Evolutionary conservation across 2,113 vertebrate genomes (phyloP).

Genomic region (Tetraodon nigroviridis): DNA sequence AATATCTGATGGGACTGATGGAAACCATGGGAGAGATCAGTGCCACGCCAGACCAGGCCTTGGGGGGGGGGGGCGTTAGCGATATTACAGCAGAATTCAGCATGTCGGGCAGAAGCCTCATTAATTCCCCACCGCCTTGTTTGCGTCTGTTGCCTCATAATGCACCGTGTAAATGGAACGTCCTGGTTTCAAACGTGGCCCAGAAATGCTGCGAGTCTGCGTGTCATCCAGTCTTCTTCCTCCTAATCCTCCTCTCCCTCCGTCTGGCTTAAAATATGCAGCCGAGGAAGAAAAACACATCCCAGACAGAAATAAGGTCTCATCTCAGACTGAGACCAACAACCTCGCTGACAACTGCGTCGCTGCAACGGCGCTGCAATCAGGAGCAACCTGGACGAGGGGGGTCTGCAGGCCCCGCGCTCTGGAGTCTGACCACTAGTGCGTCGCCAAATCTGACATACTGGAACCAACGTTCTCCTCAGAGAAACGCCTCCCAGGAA

Average conservation of each 20-base stretch:
- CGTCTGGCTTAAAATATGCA: neutral
- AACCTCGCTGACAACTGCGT: neutral
- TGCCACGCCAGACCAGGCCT: neutral
- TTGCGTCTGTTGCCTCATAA: conserved; percentile 11
- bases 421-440: too few relatives aligned
- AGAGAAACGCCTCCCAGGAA: too few relatives aligned
- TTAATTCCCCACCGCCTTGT: neutral
- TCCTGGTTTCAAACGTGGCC: conserved; percentile 22
- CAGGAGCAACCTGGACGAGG: too few relatives aligned
- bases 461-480: too few relatives aligned
- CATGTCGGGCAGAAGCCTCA: neutral
- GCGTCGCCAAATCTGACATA: too few relatives aligned
- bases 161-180: conserved; percentile 14
- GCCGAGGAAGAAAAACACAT: neutral
- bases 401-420: too few relatives aligned
- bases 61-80: too few relatives aligned
- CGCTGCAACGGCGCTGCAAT: neutral
- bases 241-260: conserved; percentile 1
- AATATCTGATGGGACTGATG: conserved; percentile 8
- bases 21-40: conserved; percentile 37
- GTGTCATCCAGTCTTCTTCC: neutral
- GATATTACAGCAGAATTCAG: neutral
- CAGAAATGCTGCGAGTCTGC: conserved; percentile 14
- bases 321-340: neutral
- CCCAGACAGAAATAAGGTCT: neutral